These are phyloP conservation scores for Aptenodytes forsteri DNA, from an alignment of 2,113 vertebrate genomes.

Conservation along the genomic window DNA sequence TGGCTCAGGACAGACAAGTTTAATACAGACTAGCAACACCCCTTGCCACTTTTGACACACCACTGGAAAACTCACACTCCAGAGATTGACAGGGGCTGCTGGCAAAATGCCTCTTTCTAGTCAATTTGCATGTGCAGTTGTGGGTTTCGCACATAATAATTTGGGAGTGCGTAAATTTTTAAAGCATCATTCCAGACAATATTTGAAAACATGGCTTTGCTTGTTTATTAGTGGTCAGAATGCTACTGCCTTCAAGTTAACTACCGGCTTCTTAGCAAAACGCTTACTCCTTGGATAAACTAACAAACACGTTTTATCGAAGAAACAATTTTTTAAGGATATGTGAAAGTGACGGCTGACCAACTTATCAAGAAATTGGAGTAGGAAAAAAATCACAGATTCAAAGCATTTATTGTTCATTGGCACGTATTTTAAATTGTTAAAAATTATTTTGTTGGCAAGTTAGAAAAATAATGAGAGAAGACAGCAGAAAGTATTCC, in stretches of 20 bases:
- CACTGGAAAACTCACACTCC: slow-evolving; percentile 41
- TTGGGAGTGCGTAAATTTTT: slow-evolving; percentile 43
- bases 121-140: slow-evolving; percentile 59
- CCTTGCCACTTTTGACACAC: slow-evolving; percentile 51
- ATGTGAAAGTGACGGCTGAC: background rate
- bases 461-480: slow-evolving; percentile 13
- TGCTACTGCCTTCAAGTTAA: background rate
- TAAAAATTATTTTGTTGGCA: background rate
- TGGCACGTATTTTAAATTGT: background rate
- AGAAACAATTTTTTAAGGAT: background rate
- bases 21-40: background rate
- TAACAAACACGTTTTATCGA: background rate
- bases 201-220: slow-evolving; percentile 30
- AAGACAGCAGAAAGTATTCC: background rate
- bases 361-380: background rate
- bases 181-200: slow-evolving; percentile 23
- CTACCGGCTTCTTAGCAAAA: background rate
- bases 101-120: slow-evolving; percentile 25
- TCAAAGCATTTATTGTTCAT: background rate
- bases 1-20: slow-evolving; percentile 27
- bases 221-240: slow-evolving; percentile 3
- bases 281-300: background rate
- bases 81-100: slow-evolving; percentile 14
- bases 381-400: background rate
- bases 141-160: slow-evolving; percentile 63